Percentiles rank a stretch among this genome's conserved stretches.
phyloP scores from a whole-genome alignment of 2,113 vertebrate species.

The Castor canadensis region DNA sequence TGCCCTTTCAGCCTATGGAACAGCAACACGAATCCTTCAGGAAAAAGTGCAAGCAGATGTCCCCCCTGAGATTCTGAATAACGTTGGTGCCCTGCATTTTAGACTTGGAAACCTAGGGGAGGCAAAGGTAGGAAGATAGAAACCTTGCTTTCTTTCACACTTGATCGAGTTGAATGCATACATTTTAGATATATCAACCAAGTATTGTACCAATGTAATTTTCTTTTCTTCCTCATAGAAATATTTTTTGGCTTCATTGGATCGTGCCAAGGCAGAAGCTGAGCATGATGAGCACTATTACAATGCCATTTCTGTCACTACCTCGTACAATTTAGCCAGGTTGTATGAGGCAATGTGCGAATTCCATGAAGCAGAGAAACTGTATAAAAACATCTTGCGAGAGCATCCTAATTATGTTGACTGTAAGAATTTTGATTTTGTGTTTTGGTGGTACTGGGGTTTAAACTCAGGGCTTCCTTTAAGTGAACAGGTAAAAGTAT shows the following conservation, averaged over 20 bases:
- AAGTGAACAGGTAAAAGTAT: neutral
- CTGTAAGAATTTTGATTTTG: slow-evolving; percentile 96
- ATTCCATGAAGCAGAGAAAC: slow-evolving; percentile 97
- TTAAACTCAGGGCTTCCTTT: too few relatives aligned
- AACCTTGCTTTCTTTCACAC: neutral
- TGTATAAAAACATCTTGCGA: slow-evolving; percentile 98
- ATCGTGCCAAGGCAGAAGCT: slow-evolving; percentile 97
- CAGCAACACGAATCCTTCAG: slow-evolving; percentile 97
- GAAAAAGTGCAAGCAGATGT: slow-evolving; percentile 99
- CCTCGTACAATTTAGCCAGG: slow-evolving; percentile 97
- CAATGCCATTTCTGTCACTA: slow-evolving; percentile 99
- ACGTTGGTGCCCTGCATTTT: slow-evolving; percentile 97
- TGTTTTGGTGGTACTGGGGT: too few relatives aligned
- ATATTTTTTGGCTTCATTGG: slow-evolving; percentile 97
- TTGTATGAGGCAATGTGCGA: slow-evolving; percentile 98
- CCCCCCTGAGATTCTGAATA: slow-evolving; percentile 98
- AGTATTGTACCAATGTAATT: slow-evolving; percentile 28
- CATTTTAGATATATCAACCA: neutral
- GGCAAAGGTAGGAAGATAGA: slow-evolving; percentile 90
- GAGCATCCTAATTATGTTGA: slow-evolving; percentile 99
- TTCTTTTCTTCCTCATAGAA: slow-evolving; percentile 87
- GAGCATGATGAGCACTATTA: slow-evolving; percentile 99
- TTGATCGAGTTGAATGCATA: neutral
- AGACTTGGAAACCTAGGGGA: slow-evolving; percentile 97
- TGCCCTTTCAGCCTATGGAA: slow-evolving; percentile 97